phyloP scores from a whole-genome alignment of 2,888 invertebrate genomes.

The Calameuta idolon region DNA sequence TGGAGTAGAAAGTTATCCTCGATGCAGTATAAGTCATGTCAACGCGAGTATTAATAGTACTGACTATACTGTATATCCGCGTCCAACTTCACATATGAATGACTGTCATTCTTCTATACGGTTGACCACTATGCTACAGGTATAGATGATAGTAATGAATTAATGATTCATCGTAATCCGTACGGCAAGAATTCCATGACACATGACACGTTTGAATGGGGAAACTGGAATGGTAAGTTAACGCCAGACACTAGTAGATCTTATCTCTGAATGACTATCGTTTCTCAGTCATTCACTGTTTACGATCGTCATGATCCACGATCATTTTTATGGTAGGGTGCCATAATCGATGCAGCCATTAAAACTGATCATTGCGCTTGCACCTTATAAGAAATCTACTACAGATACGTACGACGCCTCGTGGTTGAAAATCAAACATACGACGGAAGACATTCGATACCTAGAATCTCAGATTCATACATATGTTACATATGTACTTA shows the following conservation, averaged over 20 bases:
- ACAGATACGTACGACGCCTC: neutral
- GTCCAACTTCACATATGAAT: neutral
- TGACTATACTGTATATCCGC: neutral
- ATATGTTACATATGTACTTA: neutral
- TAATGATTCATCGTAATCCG: neutral
- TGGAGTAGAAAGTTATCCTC: neutral
- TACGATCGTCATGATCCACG: slow-evolving; percentile 1
- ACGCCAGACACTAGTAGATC: slow-evolving; percentile 5
- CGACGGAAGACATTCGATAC: neutral
- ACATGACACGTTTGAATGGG: slow-evolving; percentile 33
- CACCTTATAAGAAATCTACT: neutral
- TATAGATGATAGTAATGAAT: neutral
- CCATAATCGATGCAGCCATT: slow-evolving; percentile 16
- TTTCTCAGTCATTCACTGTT: slow-evolving; percentile 1
- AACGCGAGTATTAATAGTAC: neutral
- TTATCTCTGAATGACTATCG: neutral
- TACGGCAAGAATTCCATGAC: neutral
- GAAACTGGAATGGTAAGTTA: slow-evolving; percentile 30
- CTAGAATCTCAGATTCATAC: neutral
- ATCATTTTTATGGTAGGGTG: neutral
- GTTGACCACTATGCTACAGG: neutral
- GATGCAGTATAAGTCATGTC: neutral
- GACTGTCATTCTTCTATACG: neutral
- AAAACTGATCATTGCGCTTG: slow-evolving; percentile 14
- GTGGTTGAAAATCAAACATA: neutral